Evolutionary conservation across 2,113 vertebrate genomes (phyloP), one percentile per base, ranked within the genome.

Genomic region (Microcebus murinus): DNA sequence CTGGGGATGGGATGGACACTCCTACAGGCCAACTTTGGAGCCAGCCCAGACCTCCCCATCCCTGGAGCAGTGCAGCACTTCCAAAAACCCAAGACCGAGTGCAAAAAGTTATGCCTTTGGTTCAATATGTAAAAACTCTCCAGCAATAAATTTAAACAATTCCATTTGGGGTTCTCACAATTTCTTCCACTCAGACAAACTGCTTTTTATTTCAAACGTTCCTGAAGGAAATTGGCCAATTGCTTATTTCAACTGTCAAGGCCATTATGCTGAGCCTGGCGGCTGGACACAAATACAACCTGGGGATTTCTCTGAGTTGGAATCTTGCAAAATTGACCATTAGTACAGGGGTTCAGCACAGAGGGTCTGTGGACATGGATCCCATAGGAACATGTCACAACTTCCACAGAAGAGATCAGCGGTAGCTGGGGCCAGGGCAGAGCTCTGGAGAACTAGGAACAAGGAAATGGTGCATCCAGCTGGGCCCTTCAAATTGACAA

Each of bases 101-200:
- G 36, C 82, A 82, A 73, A 93, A 94, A 93, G 68, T 94, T 92
- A 93, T 65, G 96, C 93, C 93, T 96, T 98, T 98, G 97, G 96
- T 95, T 98, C 97, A 95, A 90, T 95, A 97, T 95, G 96, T 96
- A 97, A 97, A 97, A 98, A 82, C 83, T 95, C 95, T 93, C 95
- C 70, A 88, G 97, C 98, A 96, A 98, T 98, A 97, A 98, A 98
- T 98, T 98, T 95, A 97, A 98, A 94, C 98, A 98, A 93, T 97
- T 98, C 97, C 97, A 97, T 96, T 96, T 95, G 93, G 93, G 96
- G 87, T 80, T 96, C 91, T 96, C 96, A 97, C 94, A 94, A 96
- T 98, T 97, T 97, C 96, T 93, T 97, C 87, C 92, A 96, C 93
- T 97, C 97, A 96, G 96, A 97, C 90, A 96, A 98, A 97, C 97